Conservation (phyloP, 1,140 invertebrate genomes). For the Lutraria rhynchaena region DNA sequence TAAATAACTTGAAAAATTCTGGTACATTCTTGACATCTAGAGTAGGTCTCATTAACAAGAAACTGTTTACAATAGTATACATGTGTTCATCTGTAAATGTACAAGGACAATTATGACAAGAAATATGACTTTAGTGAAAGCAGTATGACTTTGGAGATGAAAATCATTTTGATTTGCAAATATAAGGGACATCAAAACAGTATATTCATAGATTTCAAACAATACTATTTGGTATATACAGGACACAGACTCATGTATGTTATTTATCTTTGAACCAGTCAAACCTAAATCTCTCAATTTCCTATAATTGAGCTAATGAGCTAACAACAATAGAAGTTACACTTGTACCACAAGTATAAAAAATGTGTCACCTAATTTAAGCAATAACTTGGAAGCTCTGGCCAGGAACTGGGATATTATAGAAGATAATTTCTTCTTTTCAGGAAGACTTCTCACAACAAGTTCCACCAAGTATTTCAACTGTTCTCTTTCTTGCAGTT, state of each 20-base stretch:
- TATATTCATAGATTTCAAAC: too few relatives aligned
- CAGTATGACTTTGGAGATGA: too few relatives aligned
- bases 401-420: slow-evolving; percentile 89
- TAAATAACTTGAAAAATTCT: slow-evolving; percentile 89
- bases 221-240: too few relatives aligned
- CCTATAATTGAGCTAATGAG: too few relatives aligned
- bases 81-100: slow-evolving; percentile 84
- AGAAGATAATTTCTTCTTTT: slow-evolving; percentile 85
- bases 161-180: too few relatives aligned
- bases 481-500: slow-evolving; percentile 84
- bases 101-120: neutral
- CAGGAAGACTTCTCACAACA: slow-evolving; percentile 78
- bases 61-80: slow-evolving; percentile 87
- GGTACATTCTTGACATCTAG: slow-evolving; percentile 89
- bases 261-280: too few relatives aligned
- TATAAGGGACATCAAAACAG: too few relatives aligned
- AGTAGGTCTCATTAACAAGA: slow-evolving; percentile 87
- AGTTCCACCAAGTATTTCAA: slow-evolving; percentile 71
- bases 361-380: slow-evolving; percentile 85
- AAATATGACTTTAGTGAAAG: too few relatives aligned
- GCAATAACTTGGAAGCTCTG: slow-evolving; percentile 85
- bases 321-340: too few relatives aligned
- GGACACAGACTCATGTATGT: too few relatives aligned
- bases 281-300: too few relatives aligned
- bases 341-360: too few relatives aligned